Percentiles rank a stretch among this genome's conserved stretches.
phyloP scores from a whole-genome alignment of 2,797 vertebrate genomes.

The Pseudopleuronectes americanus region DNA sequence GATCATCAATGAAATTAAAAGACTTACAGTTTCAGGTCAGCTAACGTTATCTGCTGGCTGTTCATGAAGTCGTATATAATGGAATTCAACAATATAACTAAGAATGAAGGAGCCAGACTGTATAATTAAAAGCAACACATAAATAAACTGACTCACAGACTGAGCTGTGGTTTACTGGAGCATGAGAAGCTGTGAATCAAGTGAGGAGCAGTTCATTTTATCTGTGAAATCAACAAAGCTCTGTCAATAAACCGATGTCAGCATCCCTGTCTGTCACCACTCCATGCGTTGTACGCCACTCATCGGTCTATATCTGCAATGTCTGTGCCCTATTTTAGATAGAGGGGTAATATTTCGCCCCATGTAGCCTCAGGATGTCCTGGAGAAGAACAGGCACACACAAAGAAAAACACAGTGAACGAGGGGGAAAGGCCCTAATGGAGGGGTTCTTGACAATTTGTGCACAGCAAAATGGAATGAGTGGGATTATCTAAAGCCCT shows the following conservation, averaged over 20 bases:
- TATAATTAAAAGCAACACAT: neutral
- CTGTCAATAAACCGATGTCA: constrained; percentile 58
- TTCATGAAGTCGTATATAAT: constrained; percentile 2
- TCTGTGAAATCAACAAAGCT: constrained; percentile 61
- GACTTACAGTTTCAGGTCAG: neutral
- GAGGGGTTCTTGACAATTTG: constrained; percentile 38
- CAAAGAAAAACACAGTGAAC: constrained; percentile 4
- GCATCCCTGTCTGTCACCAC: constrained; percentile 46
- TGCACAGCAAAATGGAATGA: constrained; percentile 33
- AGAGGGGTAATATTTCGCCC: constrained; percentile 38
- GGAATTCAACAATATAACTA: neutral
- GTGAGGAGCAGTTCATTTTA: constrained; percentile 39
- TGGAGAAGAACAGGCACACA: constrained; percentile 16
- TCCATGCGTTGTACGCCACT: constrained; percentile 24
- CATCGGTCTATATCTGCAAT: constrained; percentile 40
- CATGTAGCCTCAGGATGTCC: constrained; percentile 50
- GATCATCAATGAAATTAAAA: too few relatives aligned
- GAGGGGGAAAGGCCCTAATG: constrained; percentile 30
- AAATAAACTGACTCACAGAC: constrained; percentile 21
- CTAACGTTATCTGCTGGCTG: neutral
- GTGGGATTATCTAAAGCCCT: constrained; percentile 42
- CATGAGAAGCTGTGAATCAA: constrained; percentile 41
- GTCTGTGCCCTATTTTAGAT: constrained; percentile 67
- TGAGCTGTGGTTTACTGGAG: constrained; percentile 42
- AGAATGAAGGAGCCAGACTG: neutral